Conservation (phyloP, 2,113 vertebrate genomes). For the Tretioscincus oriximinensis region DNA sequence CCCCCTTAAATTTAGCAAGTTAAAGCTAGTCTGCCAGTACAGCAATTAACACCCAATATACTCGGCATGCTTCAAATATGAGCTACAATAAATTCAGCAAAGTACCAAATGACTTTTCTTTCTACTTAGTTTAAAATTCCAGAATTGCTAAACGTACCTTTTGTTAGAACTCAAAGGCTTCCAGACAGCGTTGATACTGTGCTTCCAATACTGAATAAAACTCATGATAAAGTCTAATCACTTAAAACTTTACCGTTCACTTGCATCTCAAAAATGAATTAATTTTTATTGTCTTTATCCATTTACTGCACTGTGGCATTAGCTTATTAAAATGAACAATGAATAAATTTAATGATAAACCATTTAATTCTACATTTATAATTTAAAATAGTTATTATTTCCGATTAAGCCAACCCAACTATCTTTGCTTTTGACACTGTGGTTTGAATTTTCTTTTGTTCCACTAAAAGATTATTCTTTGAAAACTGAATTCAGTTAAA, state of each 20-base stretch:
- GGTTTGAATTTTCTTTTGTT: conserved; percentile 11
- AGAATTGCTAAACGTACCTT: background rate
- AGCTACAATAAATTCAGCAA: background rate
- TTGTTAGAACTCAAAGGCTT: conserved; percentile 11
- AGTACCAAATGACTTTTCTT: background rate
- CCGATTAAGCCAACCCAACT: conserved; percentile 17
- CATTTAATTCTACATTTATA: conserved; percentile 25
- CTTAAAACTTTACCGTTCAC: conserved; percentile 35
- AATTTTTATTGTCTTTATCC: conserved; percentile 29
- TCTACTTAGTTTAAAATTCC: background rate
- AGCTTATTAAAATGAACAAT: conserved; percentile 26
- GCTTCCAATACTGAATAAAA: conserved; percentile 15
- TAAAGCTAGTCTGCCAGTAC: background rate
- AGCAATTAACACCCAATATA: conserved; percentile 31
- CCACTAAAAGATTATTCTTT: background rate
- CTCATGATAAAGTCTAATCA: conserved; percentile 11
- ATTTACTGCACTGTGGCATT: conserved; percentile 13
- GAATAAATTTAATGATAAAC: conserved; percentile 41
- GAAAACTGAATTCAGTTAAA: conserved; percentile 10
- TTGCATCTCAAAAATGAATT: conserved; percentile 31
- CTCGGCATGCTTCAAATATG: conserved; percentile 2
- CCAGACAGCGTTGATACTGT: conserved; percentile 8
- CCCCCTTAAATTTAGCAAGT: background rate
- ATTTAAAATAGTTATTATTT: conserved; percentile 37
- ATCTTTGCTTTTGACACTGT: conserved; percentile 19